These are phyloP conservation scores for Tragelaphus imberbis DNA, from an alignment of 2,113 vertebrate genomes.

Conservation along the genomic window DNA sequence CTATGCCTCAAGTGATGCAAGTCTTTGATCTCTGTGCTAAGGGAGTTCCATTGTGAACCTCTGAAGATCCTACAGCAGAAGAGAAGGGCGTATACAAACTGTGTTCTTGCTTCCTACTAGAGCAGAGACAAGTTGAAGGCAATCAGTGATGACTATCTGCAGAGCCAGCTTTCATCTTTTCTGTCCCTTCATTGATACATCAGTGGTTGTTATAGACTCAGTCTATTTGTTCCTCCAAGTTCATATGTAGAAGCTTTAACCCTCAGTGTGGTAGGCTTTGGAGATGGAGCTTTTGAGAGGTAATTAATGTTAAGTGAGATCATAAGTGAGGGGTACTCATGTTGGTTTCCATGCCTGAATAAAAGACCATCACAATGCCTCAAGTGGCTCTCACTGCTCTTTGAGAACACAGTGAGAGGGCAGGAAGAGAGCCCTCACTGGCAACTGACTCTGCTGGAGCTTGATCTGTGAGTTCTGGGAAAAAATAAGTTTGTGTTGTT, in stretches of 20 bases:
- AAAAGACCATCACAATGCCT: neutral
- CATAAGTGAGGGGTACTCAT: neutral
- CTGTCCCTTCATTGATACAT: neutral
- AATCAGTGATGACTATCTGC: neutral
- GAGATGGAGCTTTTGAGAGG: neutral
- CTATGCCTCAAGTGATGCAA: neutral
- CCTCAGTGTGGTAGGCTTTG: neutral
- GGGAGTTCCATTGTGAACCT: neutral
- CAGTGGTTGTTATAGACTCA: neutral
- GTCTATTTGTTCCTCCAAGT: neutral
- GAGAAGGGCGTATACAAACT: neutral
- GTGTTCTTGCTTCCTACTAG: neutral
- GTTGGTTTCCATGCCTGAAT: neutral
- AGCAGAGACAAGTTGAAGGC: neutral
- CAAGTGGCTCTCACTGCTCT: neutral
- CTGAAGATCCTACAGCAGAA: neutral
- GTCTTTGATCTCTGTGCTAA: neutral
- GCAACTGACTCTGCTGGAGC: neutral
- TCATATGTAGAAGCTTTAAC: neutral
- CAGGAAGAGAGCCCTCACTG: neutral
- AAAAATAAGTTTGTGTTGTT: neutral
- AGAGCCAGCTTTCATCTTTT: neutral
- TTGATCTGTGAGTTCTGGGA: neutral
- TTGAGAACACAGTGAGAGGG: neutral
- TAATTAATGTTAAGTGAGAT: neutral